Percentiles rank a stretch among this genome's conserved stretches.
These are phyloP conservation scores for Pedetes capensis DNA, from an alignment of 2,113 vertebrate species.

Conservation along the genomic window DNA sequence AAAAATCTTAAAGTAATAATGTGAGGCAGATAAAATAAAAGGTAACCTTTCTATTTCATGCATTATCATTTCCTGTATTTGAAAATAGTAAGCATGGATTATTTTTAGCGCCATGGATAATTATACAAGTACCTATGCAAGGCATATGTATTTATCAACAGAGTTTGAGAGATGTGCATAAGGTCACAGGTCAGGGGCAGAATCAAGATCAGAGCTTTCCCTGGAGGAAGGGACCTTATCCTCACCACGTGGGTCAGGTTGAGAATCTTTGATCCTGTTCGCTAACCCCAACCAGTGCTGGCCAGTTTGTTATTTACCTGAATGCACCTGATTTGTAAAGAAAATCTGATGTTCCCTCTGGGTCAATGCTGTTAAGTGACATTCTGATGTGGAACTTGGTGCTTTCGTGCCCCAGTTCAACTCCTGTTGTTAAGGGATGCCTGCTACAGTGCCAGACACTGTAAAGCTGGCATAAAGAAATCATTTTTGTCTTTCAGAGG, in stretches of 20 bases:
- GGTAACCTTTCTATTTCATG: background rate
- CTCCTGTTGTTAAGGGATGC: background rate
- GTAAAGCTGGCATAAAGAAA: background rate
- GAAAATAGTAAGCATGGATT: too few species aligned
- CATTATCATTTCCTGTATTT: background rate
- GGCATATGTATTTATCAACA: fast-evolving
- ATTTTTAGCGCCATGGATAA: background rate
- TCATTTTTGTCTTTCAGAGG: background rate
- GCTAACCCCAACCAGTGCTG: fast-evolving
- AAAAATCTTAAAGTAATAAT: too few species aligned
- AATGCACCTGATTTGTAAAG: background rate
- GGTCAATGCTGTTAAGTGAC: background rate
- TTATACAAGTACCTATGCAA: fast-evolving
- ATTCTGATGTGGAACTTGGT: background rate
- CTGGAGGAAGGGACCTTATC: fast-evolving
- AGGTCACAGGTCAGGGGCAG: background rate
- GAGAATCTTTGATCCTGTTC: background rate
- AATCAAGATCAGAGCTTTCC: background rate
- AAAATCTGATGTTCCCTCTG: background rate
- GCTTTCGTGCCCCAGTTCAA: background rate
- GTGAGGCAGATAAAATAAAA: background rate
- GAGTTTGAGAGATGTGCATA: background rate
- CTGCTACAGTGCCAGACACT: background rate
- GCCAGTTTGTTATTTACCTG: background rate
- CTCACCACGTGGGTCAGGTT: fast-evolving